Percentiles rank a stretch among this genome's conserved stretches.
These are phyloP conservation scores for Micrasema minimum DNA, from an alignment of 1,140 invertebrate species.

Conservation along the genomic window DNA sequence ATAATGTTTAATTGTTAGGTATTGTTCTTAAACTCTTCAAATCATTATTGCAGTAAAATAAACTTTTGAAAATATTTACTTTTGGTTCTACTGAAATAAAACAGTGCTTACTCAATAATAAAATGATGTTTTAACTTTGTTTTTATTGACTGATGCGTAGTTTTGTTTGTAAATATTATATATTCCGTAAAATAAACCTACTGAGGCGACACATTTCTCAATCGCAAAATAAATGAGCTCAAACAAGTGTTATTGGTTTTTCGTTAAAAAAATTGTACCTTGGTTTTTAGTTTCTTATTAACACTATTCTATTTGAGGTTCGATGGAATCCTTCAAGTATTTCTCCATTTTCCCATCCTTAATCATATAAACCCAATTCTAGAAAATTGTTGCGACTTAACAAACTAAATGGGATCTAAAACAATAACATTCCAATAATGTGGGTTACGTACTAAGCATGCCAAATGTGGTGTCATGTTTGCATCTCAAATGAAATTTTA, in stretches of 20 bases:
- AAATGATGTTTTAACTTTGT: neutral
- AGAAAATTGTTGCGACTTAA: slow-evolving; percentile 27
- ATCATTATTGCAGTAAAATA: too few relatives aligned
- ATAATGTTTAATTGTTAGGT: too few relatives aligned
- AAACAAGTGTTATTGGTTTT: slow-evolving; percentile 35
- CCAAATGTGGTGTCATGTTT: slow-evolving; percentile 29
- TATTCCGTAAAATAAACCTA: slow-evolving; percentile 25
- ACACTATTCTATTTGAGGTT: neutral
- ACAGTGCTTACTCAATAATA: too few relatives aligned
- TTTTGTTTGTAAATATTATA: slow-evolving; percentile 17
- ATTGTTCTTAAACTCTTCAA: too few relatives aligned
- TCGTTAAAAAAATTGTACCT: slow-evolving; percentile 2
- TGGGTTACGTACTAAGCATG: slow-evolving; percentile 24
- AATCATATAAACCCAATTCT: slow-evolving; percentile 5
- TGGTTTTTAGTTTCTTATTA: slow-evolving; percentile 19
- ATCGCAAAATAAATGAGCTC: slow-evolving; percentile 7
- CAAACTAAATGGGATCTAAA: slow-evolving; percentile 40
- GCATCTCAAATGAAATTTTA: slow-evolving; percentile 31
- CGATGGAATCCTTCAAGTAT: neutral
- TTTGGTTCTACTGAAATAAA: too few relatives aligned
- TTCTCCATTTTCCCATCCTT: slow-evolving; percentile 6
- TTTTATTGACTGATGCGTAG: slow-evolving; percentile 20
- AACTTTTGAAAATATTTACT: too few relatives aligned
- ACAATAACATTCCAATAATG: slow-evolving; percentile 44
- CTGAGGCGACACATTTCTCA: slow-evolving; percentile 19